phyloP scores from a whole-genome alignment of 2,113 vertebrate genomes.

The Eonycteris spelaea region DNA sequence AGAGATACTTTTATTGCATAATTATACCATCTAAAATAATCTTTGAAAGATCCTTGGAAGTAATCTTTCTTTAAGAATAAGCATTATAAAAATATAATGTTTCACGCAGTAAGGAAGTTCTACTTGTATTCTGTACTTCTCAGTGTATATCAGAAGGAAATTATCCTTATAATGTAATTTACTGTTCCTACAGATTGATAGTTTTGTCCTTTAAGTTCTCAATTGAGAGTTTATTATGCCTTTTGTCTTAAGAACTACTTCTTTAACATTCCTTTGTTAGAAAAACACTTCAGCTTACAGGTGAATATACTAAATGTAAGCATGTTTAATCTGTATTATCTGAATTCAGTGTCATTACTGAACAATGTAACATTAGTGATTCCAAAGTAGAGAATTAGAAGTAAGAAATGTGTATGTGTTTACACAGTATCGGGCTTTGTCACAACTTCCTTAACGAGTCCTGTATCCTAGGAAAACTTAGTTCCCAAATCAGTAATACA shows the following conservation, averaged over 20 bases:
- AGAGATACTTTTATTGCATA: background rate
- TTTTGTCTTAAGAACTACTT: constrained; percentile 6
- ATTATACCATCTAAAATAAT: background rate
- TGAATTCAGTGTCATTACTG: background rate
- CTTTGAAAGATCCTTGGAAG: constrained; percentile 32
- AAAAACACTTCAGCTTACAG: background rate
- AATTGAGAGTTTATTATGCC: background rate
- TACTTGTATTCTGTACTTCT: background rate
- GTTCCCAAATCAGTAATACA: background rate
- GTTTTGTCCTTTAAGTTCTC: background rate
- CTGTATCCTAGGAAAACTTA: background rate
- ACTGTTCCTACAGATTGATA: background rate
- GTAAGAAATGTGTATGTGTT: background rate
- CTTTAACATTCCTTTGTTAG: constrained; percentile 8
- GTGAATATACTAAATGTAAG: background rate
- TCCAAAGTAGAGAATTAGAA: background rate
- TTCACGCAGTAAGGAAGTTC: background rate
- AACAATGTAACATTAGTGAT: background rate
- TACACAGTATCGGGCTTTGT: background rate
- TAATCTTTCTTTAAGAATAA: constrained; percentile 10
- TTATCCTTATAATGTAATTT: background rate
- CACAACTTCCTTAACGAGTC: background rate
- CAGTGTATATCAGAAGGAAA: background rate
- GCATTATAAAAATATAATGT: background rate
- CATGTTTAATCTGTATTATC: background rate